phyloP scores from a whole-genome alignment of 2,113 vertebrate species.

The Haemorhous mexicanus region DNA sequence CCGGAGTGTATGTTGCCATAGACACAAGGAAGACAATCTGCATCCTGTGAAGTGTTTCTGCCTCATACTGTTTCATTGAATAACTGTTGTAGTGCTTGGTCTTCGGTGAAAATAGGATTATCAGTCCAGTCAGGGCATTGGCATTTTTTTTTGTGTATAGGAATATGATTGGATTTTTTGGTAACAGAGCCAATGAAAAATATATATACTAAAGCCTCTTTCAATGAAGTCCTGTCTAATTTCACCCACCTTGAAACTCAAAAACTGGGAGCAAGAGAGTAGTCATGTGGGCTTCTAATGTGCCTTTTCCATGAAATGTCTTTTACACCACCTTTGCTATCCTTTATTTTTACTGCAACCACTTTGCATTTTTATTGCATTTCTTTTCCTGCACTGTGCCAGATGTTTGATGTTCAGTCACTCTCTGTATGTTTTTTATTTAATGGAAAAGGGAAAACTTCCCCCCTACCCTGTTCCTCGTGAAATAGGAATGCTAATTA shows the following conservation, averaged over 20 bases:
- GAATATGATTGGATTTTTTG: neutral
- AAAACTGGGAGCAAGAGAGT: neutral
- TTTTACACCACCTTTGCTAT: neutral
- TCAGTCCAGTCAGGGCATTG: conserved; percentile 9
- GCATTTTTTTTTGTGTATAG: conserved; percentile 16
- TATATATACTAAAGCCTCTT: neutral
- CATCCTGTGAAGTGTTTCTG: neutral
- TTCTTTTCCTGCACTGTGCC: neutral
- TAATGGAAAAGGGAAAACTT: neutral
- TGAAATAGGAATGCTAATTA: neutral
- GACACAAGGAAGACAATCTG: conserved; percentile 4
- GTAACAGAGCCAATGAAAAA: neutral
- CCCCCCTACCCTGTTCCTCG: fast-evolving
- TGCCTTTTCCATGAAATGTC: neutral
- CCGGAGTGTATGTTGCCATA: conserved; percentile 8
- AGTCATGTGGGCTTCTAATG: neutral
- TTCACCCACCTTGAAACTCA: neutral
- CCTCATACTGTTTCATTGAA: neutral
- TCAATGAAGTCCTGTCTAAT: neutral
- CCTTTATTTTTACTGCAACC: neutral
- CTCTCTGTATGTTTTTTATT: neutral
- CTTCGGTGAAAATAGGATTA: neutral
- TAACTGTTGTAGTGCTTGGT: neutral
- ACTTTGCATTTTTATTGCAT: neutral
- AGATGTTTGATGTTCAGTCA: neutral